Percentiles rank a stretch among this genome's conserved stretches.
Evolutionary conservation across 1,140 invertebrate species (phyloP).

Genomic region (Maniola jurtina): DNA sequence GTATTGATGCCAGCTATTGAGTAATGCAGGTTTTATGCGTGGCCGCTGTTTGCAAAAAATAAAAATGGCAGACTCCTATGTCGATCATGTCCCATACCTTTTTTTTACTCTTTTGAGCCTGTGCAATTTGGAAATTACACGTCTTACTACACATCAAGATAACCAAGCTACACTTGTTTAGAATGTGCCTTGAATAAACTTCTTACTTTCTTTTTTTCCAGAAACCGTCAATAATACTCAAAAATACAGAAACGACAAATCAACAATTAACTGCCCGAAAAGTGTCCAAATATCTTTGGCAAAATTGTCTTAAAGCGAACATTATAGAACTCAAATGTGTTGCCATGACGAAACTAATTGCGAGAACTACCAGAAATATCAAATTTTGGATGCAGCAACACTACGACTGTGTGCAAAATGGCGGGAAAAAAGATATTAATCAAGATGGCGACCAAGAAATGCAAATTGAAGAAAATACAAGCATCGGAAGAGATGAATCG

Average conservation of each 20-base stretch:
- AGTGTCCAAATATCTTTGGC: constrained; percentile 56
- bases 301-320: constrained; percentile 58
- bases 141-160: too few species aligned
- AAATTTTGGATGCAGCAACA: constrained; percentile 58
- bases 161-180: too few species aligned
- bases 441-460: constrained; percentile 32
- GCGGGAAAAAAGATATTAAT: constrained; percentile 23
- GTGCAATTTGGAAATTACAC: too few species aligned
- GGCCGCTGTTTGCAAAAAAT: too few species aligned
- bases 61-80: too few species aligned
- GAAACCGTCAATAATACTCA: constrained; percentile 56
- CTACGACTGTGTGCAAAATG: constrained; percentile 42
- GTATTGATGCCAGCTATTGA: too few species aligned
- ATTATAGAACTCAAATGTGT: constrained; percentile 60
- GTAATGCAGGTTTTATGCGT: too few species aligned
- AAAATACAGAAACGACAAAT: constrained; percentile 41
- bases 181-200: too few species aligned
- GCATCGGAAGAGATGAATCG: constrained; percentile 1
- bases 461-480: background rate
- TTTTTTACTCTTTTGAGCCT: too few species aligned
- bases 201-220: constrained; percentile 54
- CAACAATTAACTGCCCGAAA: constrained; percentile 42
- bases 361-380: constrained; percentile 49
- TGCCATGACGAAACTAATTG: constrained; percentile 58
- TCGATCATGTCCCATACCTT: too few species aligned